phyloP scores from a whole-genome alignment of 2,113 vertebrate genomes.

The Mohoua ochrocephala region DNA sequence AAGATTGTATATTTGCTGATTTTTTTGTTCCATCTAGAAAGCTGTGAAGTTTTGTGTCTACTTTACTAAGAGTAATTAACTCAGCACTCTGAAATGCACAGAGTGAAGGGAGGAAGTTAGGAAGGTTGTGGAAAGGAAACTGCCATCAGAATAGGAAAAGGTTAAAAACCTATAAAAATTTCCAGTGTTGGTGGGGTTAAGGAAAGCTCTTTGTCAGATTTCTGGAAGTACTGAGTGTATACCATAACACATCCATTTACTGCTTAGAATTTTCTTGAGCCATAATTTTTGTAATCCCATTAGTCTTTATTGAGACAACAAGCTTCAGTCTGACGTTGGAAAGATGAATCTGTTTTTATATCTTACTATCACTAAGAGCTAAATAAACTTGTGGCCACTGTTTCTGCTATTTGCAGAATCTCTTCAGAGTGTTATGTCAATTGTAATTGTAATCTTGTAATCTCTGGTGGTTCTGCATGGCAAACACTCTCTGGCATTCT shows the following conservation, averaged over 20 bases:
- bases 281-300: not conserved
- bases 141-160: not conserved
- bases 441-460: not conserved
- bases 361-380: not conserved
- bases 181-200: fast-evolving
- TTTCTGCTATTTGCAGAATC: not conserved
- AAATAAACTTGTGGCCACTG: not conserved
- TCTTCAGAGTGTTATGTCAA: not conserved
- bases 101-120: not conserved
- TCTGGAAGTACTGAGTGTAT: not conserved
- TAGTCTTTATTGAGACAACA: not conserved
- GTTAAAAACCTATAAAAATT: not conserved
- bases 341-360: not conserved
- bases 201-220: not conserved
- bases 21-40: not conserved
- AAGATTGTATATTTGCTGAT: not conserved
- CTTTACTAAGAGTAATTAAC: not conserved
- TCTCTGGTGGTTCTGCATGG: not conserved
- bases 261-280: not conserved
- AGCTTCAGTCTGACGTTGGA: not conserved
- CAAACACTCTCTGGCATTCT: not conserved
- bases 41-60: not conserved
- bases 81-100: not conserved
- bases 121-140: not conserved
- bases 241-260: not conserved